phyloP scores from a whole-genome alignment of 2,888 invertebrate species.

The Tipula lateralis region DNA sequence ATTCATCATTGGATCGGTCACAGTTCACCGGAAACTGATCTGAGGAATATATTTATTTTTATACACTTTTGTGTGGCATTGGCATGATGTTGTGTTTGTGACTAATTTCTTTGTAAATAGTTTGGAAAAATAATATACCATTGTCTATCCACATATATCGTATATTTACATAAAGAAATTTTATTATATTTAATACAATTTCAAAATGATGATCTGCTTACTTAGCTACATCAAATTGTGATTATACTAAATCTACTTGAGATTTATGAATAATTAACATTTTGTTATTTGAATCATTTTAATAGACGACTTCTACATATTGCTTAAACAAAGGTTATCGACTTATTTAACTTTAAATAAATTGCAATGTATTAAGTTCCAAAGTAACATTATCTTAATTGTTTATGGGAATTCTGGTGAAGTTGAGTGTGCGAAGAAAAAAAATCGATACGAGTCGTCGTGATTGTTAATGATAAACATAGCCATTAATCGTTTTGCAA shows the following conservation, averaged over 20 bases:
- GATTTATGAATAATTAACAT: not conserved
- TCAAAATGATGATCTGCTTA: not conserved
- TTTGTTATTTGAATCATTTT: not conserved
- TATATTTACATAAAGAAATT: not conserved
- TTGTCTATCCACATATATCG: not conserved
- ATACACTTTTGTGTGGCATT: not conserved
- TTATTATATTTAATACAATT: not conserved
- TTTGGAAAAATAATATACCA: not conserved
- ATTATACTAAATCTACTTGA: not conserved
- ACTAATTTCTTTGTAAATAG: not conserved
- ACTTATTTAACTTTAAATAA: too few species aligned
- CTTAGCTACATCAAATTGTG: not conserved
- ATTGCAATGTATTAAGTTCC: too few species aligned
- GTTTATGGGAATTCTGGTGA: too few species aligned
- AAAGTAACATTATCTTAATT: too few species aligned
- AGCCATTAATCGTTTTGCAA: too few species aligned
- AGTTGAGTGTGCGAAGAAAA: too few species aligned
- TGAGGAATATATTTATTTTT: not conserved
- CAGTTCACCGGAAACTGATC: slow-evolving; percentile 9
- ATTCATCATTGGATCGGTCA: not conserved
- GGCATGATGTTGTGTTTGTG: not conserved
- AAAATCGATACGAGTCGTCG: too few species aligned
- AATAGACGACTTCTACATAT: not conserved
- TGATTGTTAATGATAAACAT: too few species aligned
- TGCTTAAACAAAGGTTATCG: too few species aligned